Evolutionary conservation across 2,113 vertebrate species (phyloP), one percentile per base, ranked within the genome.

Genomic region (Tichodroma muraria): DNA sequence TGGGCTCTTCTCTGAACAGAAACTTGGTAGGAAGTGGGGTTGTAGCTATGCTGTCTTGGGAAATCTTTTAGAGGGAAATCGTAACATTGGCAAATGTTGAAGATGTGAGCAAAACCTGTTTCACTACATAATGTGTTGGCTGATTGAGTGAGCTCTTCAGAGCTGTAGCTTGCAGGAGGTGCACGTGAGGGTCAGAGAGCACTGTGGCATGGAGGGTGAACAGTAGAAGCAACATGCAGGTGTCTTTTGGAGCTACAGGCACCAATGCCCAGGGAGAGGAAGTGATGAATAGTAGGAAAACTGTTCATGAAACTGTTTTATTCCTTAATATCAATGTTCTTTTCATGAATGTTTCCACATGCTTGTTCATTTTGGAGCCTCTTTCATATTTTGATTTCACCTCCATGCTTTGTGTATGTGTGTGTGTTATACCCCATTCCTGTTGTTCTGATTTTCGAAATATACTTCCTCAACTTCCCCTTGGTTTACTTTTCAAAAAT

Each of bases 111-210:
- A 45, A 57, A 54, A 79, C 4, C 12, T 18, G 11, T 45, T 79
- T 33, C 6, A 4, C 15, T 63, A 0, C 5, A 8, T 45, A 11
- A 1, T 23, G 30, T 21, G 24, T 15, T 69, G 30, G 6, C 10
- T 86, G 40, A 11, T 10, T 45, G 79, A 86, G 4, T 16, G 59
- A 77, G 23, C 15, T 77, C 15, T 17, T 52, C 1, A 6, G 30
- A 88, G 13, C 30, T 13, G 7, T 25, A 50, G 23, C 13, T 72
- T 65, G 31, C 37, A 47, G 61, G 56, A 71, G 59, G 15, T 77
- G 25, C 14, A 15, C 9, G 16, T 27, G 54, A 78, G 15, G 5
- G 23, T 33, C 40, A 73, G 38, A 60, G 25, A 60, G n/a, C 8
- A 20, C 27, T 40, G n/a, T 30, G n/a, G 23, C 22, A 2, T 5